Evolutionary conservation across 2,888 invertebrate genomes (phyloP).

Genomic region (Rhagium mordax): DNA sequence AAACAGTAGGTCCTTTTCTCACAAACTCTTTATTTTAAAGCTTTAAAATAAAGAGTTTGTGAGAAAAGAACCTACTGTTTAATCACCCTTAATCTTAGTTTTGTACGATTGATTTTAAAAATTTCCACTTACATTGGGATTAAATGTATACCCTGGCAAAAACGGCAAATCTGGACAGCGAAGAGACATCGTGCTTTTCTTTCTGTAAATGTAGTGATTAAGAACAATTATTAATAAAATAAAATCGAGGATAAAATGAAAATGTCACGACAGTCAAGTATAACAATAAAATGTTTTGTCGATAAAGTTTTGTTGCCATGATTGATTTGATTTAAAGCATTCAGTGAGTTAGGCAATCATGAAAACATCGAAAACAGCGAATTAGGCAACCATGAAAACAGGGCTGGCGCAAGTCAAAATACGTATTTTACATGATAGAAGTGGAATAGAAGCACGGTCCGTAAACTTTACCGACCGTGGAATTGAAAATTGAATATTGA

Average conservation of each 20-base stretch:
- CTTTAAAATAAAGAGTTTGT: too few relatives aligned
- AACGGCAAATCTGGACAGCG: conserved; percentile 80
- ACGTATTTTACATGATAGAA: neutral
- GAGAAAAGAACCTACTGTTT: too few relatives aligned
- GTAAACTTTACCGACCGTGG: too few relatives aligned
- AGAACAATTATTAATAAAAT: conserved; percentile 8
- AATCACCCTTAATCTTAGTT: too few relatives aligned
- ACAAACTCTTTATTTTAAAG: too few relatives aligned
- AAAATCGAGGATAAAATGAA: conserved; percentile 8
- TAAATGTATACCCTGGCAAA: conserved; percentile 81
- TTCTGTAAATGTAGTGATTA: neutral
- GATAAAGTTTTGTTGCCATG: conserved; percentile 20
- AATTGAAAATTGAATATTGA: neutral
- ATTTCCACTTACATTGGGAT: conserved; percentile 78
- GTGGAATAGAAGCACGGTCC: conserved; percentile 10
- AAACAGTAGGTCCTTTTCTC: too few relatives aligned
- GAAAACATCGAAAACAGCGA: neutral
- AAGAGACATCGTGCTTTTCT: conserved; percentile 58
- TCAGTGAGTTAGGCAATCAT: neutral
- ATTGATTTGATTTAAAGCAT: neutral
- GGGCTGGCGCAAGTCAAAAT: conserved; percentile 7
- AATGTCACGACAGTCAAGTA: neutral
- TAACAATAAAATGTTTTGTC: conserved; percentile 21
- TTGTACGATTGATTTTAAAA: too few relatives aligned
- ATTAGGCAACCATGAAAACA: conserved; percentile 22